Percentiles rank a stretch among this genome's conserved stretches.
Evolutionary conservation across 2,797 vertebrate genomes (phyloP).

Genomic region (Acanthurus tractus): DNA sequence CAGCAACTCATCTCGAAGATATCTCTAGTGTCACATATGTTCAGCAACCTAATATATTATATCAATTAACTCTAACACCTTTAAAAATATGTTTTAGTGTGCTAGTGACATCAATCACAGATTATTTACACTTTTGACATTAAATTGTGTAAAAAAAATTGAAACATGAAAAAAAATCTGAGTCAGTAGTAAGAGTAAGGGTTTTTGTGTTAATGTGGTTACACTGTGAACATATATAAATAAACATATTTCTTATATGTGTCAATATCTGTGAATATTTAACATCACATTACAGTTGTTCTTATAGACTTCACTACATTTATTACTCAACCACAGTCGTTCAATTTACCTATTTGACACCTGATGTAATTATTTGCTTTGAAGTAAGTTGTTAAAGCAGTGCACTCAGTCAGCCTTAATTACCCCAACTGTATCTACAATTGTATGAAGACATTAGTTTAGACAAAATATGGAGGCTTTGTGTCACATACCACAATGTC

Average conservation of each 20-base stretch:
- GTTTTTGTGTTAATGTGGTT: neutral
- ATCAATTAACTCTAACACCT: neutral
- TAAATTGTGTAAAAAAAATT: neutral
- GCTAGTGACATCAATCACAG: neutral
- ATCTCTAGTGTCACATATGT: too few relatives aligned
- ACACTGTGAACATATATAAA: too few relatives aligned
- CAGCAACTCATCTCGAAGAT: too few relatives aligned
- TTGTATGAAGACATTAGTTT: neutral
- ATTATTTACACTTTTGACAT: neutral
- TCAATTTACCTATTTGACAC: neutral
- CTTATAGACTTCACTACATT: neutral
- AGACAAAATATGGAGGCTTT: neutral
- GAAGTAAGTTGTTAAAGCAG: neutral
- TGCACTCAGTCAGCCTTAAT: neutral
- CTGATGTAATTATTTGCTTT: neutral
- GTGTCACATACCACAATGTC: neutral
- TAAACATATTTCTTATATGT: too few relatives aligned
- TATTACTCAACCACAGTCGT: neutral
- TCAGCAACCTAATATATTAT: neutral
- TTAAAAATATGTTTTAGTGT: neutral
- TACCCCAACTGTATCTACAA: neutral
- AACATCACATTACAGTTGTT: neutral
- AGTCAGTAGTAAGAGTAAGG: neutral
- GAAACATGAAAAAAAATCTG: neutral
- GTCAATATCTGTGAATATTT: too few relatives aligned